Base-by-base conservation (phyloP, 1,140 invertebrate species). In the Lucilia cuprina region DNA sequence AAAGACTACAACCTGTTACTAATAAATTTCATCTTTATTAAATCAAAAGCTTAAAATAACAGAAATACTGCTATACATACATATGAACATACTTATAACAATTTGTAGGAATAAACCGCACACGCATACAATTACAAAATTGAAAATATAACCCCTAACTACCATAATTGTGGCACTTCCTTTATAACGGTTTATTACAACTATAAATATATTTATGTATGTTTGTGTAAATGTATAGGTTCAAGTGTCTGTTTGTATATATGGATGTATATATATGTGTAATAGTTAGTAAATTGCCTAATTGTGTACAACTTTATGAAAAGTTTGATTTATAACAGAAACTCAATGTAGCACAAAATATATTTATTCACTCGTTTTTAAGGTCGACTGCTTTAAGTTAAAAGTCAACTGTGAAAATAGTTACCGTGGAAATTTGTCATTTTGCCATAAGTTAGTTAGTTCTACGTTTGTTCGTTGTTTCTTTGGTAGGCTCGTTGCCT, bases 321-420 rank as follows among this genome's bases (percentile, higher is more conserved):
- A 82, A 82, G 55, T 82, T 82, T 82, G 82, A 82, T 82, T 82
- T 82, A 82, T 70, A 82, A 70, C 82, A 21, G n/a, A 80, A 80
- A 80, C 77, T 80, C 47, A 80, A 80, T 80, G 12, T 80, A 49
- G 77, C 77, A 80, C 77, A 80, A 80, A 80, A 80, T 80, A 49
- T 80, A 49, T 80, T 19, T 80, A 50, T 80, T 49, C 77, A 49
- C 19, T 80, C 25, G 77, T 80, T 80, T 80, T 49, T 50, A 80
- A 80, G 77, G 25, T 65, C 82, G 82, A 82, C 50, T 65, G 55
- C 55, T 82, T 82, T 70, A 82, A 82, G 50, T 65, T 49, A 82
- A 82, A 82, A 82, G 82, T 82, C 82, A 82, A 80, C 77, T 80
- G 47, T 49, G 77, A 47, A 49, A 82, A 82, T 82, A 82, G 82